Base-by-base conservation (phyloP, 2,113 vertebrate species). In the Gadus macrocephalus region DNA sequence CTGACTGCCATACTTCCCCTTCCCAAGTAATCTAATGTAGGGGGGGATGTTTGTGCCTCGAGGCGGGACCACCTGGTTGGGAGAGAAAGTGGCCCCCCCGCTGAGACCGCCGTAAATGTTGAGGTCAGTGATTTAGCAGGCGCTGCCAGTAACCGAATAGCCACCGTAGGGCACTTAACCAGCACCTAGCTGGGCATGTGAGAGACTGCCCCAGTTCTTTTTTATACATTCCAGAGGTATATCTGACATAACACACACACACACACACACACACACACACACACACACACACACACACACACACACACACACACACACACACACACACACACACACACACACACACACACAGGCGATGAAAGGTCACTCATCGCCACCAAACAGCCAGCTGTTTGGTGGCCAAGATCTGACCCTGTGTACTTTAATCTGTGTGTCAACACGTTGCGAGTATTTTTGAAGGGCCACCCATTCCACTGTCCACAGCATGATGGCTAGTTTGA, bases 161-260 rank as follows among this genome's bases (percentile, higher is more conserved):
- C 67, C 28, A 55, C 22, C 49, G 15, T 7, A 22, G 27, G 56
- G 17, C 67, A 15, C 27, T 12, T 27, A 55, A 35, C 16, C 17
- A 68, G 67, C 66, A 67, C 53, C 22, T 17, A 53, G 22, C 53
- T 59, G 55, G 31, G 11, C 55, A 19, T 59, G 67, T 59, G 55
- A 60, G 5, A 31, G 2, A 55, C 25, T 3, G 15, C 35, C 62
- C 16, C 3, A 25, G 5, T 14, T 71, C 65, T 75, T 15, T 15
- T 6, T 9, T 58, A 17, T 71, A 66, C 80, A 67, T 63, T 76
- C 16, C 55, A 53, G 8, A 55, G 60, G 31, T 62, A 16, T 27
- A n/a, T 59, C 22, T 59, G 67, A 68, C 67, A 59, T 58, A 3
- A 31, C 1, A n/a, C 53, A 59, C 67, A 31, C 17, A 64, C 14